Percentiles rank a stretch among this genome's conserved stretches.
Conservation (phyloP, 2,797 vertebrate genomes). For the Strix occidentalis region DNA sequence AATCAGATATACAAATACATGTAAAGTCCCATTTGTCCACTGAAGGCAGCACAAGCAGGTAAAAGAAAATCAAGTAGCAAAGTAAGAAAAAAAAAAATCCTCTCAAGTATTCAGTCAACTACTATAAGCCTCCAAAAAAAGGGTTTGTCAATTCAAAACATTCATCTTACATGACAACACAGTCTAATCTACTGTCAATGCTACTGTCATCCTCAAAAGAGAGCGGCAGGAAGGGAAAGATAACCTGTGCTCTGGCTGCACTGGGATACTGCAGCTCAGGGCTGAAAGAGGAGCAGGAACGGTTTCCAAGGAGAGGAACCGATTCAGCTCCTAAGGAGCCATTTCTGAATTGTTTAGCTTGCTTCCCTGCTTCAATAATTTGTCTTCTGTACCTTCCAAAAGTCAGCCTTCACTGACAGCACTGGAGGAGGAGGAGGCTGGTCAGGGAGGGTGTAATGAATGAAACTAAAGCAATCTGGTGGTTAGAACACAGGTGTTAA, state of each 20-base stretch:
- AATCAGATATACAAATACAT: slow-evolving; percentile 12
- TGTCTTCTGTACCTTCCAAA: background rate
- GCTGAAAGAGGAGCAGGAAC: background rate
- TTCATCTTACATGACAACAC: slow-evolving; percentile 38
- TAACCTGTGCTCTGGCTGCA: background rate
- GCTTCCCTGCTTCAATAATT: slow-evolving; percentile 12
- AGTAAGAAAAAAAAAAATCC: background rate
- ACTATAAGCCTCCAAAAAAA: slow-evolving; percentile 9
- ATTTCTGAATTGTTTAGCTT: slow-evolving; percentile 14
- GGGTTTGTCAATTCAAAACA: slow-evolving; percentile 22
- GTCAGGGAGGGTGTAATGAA: background rate
- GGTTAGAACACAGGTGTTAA: background rate
- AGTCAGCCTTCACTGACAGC: background rate
- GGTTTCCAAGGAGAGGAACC: slow-evolving; percentile 33
- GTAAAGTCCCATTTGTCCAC: background rate
- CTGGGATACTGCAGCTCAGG: background rate
- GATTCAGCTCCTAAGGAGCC: slow-evolving; percentile 6
- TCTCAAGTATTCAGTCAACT: slow-evolving; percentile 39
- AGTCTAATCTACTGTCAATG: slow-evolving; percentile 16
- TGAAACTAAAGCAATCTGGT: background rate
- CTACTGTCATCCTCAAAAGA: background rate
- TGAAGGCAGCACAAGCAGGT: background rate
- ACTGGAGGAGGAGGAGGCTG: background rate
- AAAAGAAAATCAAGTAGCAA: slow-evolving; percentile 5
- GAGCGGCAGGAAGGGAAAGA: background rate